Conservation (phyloP, 2,888 invertebrate species). For the Ormyrus labotus region DNA sequence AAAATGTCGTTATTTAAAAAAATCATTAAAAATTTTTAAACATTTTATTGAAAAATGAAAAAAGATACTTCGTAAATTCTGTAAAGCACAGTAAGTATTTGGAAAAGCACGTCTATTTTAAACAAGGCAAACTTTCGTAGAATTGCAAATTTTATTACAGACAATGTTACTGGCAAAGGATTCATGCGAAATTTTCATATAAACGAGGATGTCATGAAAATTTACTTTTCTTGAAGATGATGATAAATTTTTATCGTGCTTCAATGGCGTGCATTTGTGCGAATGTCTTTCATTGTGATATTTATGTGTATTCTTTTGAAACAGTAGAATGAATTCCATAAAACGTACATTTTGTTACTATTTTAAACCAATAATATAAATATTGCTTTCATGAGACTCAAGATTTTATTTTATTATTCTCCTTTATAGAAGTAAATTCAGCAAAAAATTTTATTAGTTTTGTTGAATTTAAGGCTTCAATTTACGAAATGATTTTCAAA, state of each 20-base stretch:
- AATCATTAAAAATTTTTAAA: too few species aligned
- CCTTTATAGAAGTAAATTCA: too few species aligned
- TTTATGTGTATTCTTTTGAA: conserved; percentile 45
- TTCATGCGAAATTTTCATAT: conserved; percentile 37
- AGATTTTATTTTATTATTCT: too few species aligned
- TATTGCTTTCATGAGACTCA: neutral
- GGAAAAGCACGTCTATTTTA: neutral
- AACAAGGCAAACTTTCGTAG: neutral
- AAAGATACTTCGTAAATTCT: neutral
- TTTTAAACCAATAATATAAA: neutral
- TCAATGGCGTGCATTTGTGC: conserved; percentile 37
- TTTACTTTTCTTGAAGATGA: conserved; percentile 20
- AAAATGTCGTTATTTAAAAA: too few species aligned
- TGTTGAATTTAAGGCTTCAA: too few species aligned
- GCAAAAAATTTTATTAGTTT: too few species aligned
- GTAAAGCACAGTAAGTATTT: neutral
- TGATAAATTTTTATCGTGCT: conserved; percentile 41
- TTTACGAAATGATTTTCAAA: conserved; percentile 24
- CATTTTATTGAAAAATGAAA: neutral
- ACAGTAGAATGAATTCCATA: neutral
- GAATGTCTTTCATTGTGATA: conserved; percentile 13
- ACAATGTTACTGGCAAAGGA: conserved; percentile 15
- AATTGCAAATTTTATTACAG: neutral
- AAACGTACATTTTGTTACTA: neutral
- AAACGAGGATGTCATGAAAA: conserved; percentile 22